Conservation (phyloP, 1,140 invertebrate genomes). For the Musca vetustissima region DNA sequence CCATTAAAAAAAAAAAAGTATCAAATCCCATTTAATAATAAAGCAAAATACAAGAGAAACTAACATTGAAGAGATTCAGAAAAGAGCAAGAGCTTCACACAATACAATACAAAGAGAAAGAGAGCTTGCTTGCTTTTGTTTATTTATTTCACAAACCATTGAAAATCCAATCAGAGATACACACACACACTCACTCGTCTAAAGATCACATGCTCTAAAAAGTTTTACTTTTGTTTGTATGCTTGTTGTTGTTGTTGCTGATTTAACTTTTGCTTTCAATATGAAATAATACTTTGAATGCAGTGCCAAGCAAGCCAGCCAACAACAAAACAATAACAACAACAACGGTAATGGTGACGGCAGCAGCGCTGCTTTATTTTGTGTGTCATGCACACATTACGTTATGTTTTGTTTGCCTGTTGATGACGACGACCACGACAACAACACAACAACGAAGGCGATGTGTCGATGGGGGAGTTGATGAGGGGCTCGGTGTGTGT, state of each 20-base stretch:
- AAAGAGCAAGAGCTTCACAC: no score
- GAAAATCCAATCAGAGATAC: no score
- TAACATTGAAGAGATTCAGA: no score
- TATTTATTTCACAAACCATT: not conserved
- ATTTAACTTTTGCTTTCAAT: constrained; percentile 55
- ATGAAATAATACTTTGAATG: constrained; percentile 48
- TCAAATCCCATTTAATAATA: no score
- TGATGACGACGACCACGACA: no score
- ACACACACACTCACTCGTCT: not conserved
- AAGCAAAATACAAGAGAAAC: no score
- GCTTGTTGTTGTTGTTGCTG: not conserved
- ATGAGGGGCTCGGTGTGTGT: no score
- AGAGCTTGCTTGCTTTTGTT: no score
- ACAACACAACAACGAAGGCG: no score
- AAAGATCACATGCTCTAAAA: constrained; percentile 25
- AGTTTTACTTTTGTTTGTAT: not conserved
- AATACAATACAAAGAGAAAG: not conserved
- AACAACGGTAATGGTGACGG: not conserved
- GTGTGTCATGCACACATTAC: constrained; percentile 15
- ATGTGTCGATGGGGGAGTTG: no score
- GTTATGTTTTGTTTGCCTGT: not conserved
- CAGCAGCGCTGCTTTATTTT: not conserved
- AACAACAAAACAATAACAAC: no score
- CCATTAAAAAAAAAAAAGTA: no score
- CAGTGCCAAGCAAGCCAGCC: not conserved